Evolutionary conservation across 2,113 vertebrate species (phyloP).

Genomic region (Gambusia holbrooki): DNA sequence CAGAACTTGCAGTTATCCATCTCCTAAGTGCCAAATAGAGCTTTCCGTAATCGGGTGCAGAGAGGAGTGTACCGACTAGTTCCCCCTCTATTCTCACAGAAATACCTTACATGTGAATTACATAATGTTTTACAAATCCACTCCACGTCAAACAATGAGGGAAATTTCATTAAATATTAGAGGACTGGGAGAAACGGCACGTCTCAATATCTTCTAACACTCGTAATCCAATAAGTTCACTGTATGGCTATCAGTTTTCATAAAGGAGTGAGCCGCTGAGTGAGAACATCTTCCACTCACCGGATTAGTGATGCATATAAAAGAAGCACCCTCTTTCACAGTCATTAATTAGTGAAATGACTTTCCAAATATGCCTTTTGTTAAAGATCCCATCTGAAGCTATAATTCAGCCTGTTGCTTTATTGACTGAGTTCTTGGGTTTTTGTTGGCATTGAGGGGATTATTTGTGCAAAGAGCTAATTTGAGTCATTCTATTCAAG

Average conservation of each 20-base stretch:
- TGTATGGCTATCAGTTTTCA: conserved; percentile 14
- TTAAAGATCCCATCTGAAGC: not conserved
- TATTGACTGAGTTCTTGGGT: not conserved
- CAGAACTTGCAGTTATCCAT: conserved; percentile 16
- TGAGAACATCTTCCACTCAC: conserved; percentile 6
- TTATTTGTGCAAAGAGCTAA: not conserved
- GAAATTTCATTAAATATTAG: conserved; percentile 4
- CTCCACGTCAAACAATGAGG: conserved; percentile 9
- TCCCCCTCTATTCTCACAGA: not conserved
- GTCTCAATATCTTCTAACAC: conserved; percentile 30
- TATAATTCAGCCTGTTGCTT: not conserved
- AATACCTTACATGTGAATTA: not conserved
- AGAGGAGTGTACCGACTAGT: not conserved
- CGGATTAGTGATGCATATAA: not conserved
- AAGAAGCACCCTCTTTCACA: not conserved
- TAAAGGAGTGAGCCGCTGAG: conserved; percentile 4
- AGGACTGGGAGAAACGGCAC: conserved; percentile 28
- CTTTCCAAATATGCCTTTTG: not conserved
- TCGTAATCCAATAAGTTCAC: conserved; percentile 47
- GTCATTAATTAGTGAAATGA: not conserved
- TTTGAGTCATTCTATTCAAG: not conserved
- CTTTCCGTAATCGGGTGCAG: not conserved
- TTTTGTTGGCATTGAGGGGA: not conserved
- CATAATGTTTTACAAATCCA: not conserved
- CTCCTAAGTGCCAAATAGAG: conserved; percentile 7